phyloP scores from a whole-genome alignment of 2,113 vertebrate genomes.

The Megalops atlanticus region DNA sequence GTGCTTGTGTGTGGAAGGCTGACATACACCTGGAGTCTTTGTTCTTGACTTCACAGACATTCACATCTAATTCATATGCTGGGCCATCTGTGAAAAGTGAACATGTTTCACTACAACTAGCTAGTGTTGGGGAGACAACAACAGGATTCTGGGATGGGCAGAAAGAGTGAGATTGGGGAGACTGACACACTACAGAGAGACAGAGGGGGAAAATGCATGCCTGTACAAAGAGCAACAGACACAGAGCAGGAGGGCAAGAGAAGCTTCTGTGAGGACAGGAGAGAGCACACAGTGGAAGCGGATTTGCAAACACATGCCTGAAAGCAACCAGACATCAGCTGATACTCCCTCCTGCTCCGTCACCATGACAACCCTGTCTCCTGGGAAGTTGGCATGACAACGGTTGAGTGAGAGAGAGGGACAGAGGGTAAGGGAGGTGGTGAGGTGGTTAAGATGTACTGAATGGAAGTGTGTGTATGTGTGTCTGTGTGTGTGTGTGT shows the following conservation, averaged over 20 bases:
- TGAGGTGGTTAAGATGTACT: neutral
- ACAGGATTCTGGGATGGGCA: conserved; percentile 7
- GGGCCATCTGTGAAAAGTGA: neutral
- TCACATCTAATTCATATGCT: neutral
- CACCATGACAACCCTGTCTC: conserved; percentile 88
- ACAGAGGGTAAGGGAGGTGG: neutral
- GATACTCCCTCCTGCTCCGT: conserved; percentile 76
- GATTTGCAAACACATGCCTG: conserved; percentile 59
- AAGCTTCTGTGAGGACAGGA: conserved; percentile 2
- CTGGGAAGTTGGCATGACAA: conserved; percentile 76
- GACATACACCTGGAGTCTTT: neutral
- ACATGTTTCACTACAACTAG: neutral
- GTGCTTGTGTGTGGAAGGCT: neutral
- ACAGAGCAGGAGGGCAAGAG: conserved; percentile 12
- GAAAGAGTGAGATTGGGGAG: neutral
- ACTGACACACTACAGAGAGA: neutral
- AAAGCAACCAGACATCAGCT: conserved; percentile 81
- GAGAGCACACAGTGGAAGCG: conserved; percentile 42
- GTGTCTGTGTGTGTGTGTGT: too few species aligned
- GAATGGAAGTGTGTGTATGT: too few species aligned
- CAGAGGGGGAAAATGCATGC: neutral
- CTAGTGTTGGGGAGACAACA: neutral
- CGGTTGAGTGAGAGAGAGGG: conserved; percentile 48
- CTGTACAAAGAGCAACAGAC: conserved; percentile 5
- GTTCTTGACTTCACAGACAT: neutral